Percentiles rank a stretch among this genome's conserved stretches.
phyloP scores from a whole-genome alignment of 1,140 invertebrate genomes.

The Phthorimaea operculella region DNA sequence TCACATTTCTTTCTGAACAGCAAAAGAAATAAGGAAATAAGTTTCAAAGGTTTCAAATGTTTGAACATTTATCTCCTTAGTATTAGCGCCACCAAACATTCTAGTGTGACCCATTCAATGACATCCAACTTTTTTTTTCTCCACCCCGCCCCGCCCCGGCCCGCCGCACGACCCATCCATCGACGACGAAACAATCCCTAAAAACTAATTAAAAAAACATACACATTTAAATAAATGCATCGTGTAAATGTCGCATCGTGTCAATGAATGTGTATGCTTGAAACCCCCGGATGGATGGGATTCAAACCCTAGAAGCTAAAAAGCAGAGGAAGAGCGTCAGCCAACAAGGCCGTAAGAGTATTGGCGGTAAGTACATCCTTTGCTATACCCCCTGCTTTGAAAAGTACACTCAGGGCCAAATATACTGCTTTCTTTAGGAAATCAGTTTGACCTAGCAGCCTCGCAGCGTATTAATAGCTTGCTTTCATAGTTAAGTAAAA shows the following conservation, averaged over 20 bases:
- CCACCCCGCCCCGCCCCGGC: conserved; percentile 55
- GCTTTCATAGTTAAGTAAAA: no score
- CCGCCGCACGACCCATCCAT: conserved; percentile 49
- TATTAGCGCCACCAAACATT: conserved; percentile 45
- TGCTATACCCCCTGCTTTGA: conserved; percentile 49
- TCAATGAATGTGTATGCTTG: conserved; percentile 61
- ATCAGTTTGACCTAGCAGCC: no score
- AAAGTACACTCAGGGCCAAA: conserved; percentile 32
- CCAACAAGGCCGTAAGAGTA: conserved; percentile 81
- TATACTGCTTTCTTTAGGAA: no score
- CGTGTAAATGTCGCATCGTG: conserved; percentile 54
- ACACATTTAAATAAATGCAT: conserved; percentile 57
- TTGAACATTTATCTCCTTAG: conserved; percentile 35
- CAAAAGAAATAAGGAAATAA: no score
- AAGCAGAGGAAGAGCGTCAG: conserved; percentile 72
- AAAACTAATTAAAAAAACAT: conserved; percentile 38
- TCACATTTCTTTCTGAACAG: conserved; percentile 6
- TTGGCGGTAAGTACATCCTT: conserved; percentile 78
- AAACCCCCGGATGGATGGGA: not conserved
- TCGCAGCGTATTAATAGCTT: no score
- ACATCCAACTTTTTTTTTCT: conserved; percentile 63
- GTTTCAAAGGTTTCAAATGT: conserved; percentile 25
- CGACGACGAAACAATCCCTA: conserved; percentile 40
- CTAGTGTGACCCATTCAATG: conserved; percentile 60
- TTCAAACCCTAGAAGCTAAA: conserved; percentile 81